Conservation (phyloP, 2,113 vertebrate genomes). For the Melierax canorus region DNA sequence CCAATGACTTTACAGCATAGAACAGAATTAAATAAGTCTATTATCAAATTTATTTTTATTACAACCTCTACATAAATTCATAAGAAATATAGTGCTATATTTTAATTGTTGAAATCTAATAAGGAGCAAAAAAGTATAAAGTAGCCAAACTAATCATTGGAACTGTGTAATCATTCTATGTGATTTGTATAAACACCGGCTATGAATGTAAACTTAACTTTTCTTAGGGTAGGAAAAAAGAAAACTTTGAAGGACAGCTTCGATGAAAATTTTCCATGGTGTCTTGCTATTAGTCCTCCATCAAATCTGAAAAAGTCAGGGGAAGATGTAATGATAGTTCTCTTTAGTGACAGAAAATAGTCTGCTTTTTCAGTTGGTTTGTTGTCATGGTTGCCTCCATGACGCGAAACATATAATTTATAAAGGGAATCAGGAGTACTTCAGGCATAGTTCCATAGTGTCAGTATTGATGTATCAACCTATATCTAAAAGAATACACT, state of each 20-base stretch:
- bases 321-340: not conserved
- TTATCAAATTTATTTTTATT: not conserved
- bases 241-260: not conserved
- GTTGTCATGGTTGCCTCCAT: conserved; percentile 12
- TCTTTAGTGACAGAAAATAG: not conserved
- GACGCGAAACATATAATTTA: not conserved
- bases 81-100: not conserved
- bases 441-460: not conserved
- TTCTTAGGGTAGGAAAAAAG: not conserved
- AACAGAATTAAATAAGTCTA: not conserved
- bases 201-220: not conserved
- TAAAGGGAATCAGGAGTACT: not conserved
- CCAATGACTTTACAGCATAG: not conserved
- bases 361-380: not conserved
- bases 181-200: not conserved
- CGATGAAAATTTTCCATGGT: not conserved
- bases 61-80: not conserved
- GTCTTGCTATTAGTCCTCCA: not conserved
- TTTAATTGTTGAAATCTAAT: not conserved
- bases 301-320: not conserved
- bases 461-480: not conserved
- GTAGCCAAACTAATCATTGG: not conserved
- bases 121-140: not conserved
- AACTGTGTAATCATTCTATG: not conserved
- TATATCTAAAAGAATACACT: not conserved